Conservation (phyloP, 2,797 vertebrate species). For the Crypturellus tataupa region DNA sequence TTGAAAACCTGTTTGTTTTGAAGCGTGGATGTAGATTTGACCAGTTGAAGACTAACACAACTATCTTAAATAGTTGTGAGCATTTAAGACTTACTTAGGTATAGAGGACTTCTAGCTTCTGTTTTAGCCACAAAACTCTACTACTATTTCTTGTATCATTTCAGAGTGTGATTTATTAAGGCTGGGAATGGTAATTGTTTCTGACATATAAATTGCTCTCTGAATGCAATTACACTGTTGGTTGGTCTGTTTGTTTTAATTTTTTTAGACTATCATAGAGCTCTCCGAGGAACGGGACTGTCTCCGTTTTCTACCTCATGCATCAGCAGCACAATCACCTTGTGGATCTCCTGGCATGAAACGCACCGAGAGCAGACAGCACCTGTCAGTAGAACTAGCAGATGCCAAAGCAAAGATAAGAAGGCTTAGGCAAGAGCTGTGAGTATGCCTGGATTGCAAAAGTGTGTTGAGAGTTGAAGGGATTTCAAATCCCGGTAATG, state of each 20-base stretch:
- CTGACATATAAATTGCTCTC: background rate
- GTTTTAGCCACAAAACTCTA: background rate
- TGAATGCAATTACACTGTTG: background rate
- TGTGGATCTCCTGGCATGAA: conserved; percentile 94
- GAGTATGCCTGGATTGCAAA: conserved; percentile 75
- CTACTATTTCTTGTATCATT: background rate
- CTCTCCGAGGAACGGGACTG: conserved; percentile 95
- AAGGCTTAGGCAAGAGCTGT: conserved; percentile 95
- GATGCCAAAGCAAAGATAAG: conserved; percentile 97
- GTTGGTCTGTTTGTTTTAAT: background rate
- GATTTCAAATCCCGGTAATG: background rate
- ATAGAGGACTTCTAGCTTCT: background rate
- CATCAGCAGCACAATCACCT: conserved; percentile 87
- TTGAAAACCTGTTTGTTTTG: background rate
- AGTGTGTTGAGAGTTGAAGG: background rate
- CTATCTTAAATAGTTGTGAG: background rate
- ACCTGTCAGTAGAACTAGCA: conserved; percentile 95
- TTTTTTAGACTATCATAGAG: conserved; percentile 90
- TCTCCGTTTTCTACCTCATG: conserved; percentile 88
- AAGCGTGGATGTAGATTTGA: background rate
- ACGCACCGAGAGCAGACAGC: conserved; percentile 94
- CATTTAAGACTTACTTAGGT: background rate
- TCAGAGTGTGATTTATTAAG: background rate
- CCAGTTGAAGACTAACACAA: background rate
- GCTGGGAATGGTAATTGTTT: background rate